A percentile compares a stretch with the other conserved stretches of the same genome.
Conservation (phyloP, 2,113 vertebrate genomes). For the Tinamus guttatus region DNA sequence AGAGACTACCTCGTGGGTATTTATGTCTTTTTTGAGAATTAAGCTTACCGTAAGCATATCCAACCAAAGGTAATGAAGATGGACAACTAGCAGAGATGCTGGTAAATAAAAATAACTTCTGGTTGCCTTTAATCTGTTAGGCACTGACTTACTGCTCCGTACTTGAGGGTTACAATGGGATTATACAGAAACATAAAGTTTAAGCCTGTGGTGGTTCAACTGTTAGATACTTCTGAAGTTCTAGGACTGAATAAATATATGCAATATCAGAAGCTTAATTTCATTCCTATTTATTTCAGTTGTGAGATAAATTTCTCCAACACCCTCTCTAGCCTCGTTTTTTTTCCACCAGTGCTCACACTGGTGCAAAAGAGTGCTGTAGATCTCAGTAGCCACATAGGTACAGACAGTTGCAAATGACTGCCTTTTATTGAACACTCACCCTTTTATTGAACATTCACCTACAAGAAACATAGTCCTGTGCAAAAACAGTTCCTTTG, state of each 20-base stretch:
- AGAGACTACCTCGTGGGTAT: not conserved
- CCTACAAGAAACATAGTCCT: not conserved
- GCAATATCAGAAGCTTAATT: not conserved
- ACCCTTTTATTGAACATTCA: not conserved
- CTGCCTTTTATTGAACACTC: not conserved
- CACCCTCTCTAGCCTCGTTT: not conserved
- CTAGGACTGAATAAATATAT: not conserved
- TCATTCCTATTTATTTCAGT: not conserved
- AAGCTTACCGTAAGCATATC: not conserved
- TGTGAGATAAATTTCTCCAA: not conserved
- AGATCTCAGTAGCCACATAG: not conserved
- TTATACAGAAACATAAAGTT: not conserved
- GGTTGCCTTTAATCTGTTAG: not conserved
- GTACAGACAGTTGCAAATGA: not conserved
- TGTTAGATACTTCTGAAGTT: not conserved
- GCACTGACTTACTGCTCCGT: not conserved
- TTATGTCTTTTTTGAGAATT: constrained; percentile 23
- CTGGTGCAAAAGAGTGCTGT: not conserved
- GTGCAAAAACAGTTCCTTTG: not conserved
- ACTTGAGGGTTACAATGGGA: not conserved
- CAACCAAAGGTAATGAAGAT: not conserved
- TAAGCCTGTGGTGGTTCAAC: not conserved
- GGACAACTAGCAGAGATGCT: not conserved
- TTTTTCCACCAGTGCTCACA: not conserved
- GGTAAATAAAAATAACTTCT: not conserved